Percentiles rank a stretch among this genome's conserved stretches.
These are phyloP conservation scores for Pycnonotus jocosus DNA, from an alignment of 2,113 vertebrate genomes.

Conservation along the genomic window DNA sequence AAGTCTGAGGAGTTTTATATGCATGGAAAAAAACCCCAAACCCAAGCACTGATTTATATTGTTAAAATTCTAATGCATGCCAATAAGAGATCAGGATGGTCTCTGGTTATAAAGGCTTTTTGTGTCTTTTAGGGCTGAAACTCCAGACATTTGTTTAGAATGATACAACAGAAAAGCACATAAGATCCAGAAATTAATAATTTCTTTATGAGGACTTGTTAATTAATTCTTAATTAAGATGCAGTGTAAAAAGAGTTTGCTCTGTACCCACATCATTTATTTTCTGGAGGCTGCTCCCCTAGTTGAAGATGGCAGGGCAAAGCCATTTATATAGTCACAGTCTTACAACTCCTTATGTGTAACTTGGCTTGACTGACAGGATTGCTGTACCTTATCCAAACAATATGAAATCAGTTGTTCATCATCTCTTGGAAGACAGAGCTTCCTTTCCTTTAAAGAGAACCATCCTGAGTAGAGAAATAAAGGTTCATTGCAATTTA, in stretches of 20 bases:
- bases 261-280: background rate
- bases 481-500: background rate
- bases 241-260: background rate
- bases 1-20: background rate
- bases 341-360: background rate
- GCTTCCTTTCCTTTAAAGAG: conserved; percentile 1
- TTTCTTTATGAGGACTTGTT: conserved; percentile 19
- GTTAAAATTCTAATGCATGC: background rate
- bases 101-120: background rate
- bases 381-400: background rate
- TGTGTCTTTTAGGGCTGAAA: background rate
- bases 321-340: background rate
- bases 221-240: conserved; percentile 45
- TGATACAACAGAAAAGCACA: background rate
- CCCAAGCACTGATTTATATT: background rate
- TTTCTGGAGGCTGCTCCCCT: background rate
- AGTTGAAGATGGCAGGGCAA: background rate
- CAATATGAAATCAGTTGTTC: background rate
- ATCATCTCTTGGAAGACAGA: background rate
- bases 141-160: background rate
- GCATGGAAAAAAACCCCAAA: background rate
- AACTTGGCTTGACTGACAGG: background rate
- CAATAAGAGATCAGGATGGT: background rate
- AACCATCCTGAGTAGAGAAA: background rate
- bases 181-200: background rate